These are phyloP conservation scores for Pseudomyrmex gracilis DNA, from an alignment of 1,140 invertebrate species.

Conservation along the genomic window DNA sequence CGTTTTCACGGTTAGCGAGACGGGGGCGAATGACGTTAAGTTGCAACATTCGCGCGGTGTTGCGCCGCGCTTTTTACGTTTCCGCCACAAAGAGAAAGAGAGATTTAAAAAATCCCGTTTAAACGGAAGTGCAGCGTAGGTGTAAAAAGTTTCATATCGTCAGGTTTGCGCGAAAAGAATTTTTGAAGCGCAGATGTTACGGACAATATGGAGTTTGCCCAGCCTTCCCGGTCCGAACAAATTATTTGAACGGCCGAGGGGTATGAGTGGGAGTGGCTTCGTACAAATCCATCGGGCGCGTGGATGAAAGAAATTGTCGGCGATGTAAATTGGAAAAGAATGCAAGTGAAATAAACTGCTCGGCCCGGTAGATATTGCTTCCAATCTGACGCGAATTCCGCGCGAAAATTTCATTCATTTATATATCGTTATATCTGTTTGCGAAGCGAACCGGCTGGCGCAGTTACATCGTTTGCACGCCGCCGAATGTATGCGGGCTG, in stretches of 20 bases:
- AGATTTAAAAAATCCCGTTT: background rate
- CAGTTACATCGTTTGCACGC: constrained; percentile 29
- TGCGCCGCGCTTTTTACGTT: background rate
- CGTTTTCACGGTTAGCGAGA: constrained; percentile 39
- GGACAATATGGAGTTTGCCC: too few relatives aligned
- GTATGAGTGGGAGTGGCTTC: background rate
- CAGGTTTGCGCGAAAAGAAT: too few relatives aligned
- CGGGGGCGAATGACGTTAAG: constrained; percentile 17
- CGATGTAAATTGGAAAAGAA: constrained; percentile 53
- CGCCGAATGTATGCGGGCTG: constrained; percentile 9
- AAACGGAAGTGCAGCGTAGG: background rate
- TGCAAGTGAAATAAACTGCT: constrained; percentile 47
- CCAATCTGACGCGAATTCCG: constrained; percentile 38
- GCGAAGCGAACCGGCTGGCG: constrained; percentile 23
- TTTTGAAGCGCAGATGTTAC: background rate
- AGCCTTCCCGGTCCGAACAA: background rate
- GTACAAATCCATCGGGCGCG: background rate
- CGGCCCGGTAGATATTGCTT: constrained; percentile 26
- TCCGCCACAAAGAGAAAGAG: too few relatives aligned
- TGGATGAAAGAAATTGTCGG: constrained; percentile 48
- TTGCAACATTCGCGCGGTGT: background rate
- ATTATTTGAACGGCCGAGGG: constrained; percentile 15
- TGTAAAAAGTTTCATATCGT: too few relatives aligned
- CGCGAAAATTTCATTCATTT: constrained; percentile 56
- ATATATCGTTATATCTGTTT: constrained; percentile 38